Evolutionary conservation across 2,888 invertebrate species (phyloP).

Genomic region (Cosmia trapezina): DNA sequence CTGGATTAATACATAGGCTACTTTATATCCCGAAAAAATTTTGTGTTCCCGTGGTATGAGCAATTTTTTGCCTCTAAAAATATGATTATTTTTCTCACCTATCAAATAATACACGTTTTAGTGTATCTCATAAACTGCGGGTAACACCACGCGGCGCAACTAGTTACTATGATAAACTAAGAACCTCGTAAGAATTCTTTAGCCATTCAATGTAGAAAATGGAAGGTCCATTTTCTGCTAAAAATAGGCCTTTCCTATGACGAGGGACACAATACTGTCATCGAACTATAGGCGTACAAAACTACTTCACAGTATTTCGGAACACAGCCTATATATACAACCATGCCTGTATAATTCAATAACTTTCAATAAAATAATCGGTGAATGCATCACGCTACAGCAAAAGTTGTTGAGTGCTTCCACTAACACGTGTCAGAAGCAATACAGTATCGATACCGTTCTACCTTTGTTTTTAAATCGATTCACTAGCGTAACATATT

Average conservation of each 20-base stretch:
- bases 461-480: conserved; percentile 55
- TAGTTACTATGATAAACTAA: conserved; percentile 1
- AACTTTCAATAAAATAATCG: conserved; percentile 13
- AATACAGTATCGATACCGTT: conserved; percentile 43
- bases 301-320: conserved; percentile 3
- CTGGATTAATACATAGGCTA: too few species aligned
- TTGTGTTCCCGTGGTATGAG: too few species aligned
- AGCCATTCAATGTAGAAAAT: conserved; percentile 4
- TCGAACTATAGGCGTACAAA: neutral
- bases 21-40: too few species aligned
- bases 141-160: too few species aligned
- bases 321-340: neutral
- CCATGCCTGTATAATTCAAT: neutral
- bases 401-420: conserved; percentile 35
- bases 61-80: too few species aligned
- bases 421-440: conserved; percentile 49
- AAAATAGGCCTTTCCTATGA: conserved; percentile 32
- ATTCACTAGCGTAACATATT: conserved; percentile 51
- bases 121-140: too few species aligned
- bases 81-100: too few species aligned
- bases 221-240: conserved; percentile 10
- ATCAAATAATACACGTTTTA: too few species aligned
- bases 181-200: neutral
- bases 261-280: conserved; percentile 44
- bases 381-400: conserved; percentile 1